These are phyloP conservation scores for Sipha flava DNA, from an alignment of 1,140 invertebrate species.

Conservation along the genomic window DNA sequence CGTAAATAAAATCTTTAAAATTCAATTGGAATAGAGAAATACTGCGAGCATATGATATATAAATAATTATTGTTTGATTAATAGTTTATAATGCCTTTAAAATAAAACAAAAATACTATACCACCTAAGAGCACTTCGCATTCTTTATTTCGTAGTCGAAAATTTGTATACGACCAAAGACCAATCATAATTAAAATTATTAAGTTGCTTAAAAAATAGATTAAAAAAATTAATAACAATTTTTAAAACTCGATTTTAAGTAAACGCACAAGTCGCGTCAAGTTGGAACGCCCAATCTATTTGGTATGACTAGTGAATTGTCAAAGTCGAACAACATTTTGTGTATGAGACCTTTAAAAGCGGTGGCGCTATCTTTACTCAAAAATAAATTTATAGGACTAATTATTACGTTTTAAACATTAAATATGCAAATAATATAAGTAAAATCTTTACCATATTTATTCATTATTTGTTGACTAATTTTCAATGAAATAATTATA, in stretches of 20 bases:
- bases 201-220: neutral
- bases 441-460: too few species aligned
- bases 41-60: too few species aligned
- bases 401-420: too few species aligned
- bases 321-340: neutral
- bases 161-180: conserved; percentile 46
- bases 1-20: too few species aligned
- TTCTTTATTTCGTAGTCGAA: conserved; percentile 42
- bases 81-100: neutral
- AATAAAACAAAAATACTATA: neutral
- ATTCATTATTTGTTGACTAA: too few species aligned
- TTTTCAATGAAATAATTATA: too few species aligned
- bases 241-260: neutral
- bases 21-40: too few species aligned
- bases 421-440: too few species aligned
- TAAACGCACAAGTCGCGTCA: neutral
- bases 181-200: conserved; percentile 43
- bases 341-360: neutral
- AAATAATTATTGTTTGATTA: neutral
- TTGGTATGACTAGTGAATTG: neutral
- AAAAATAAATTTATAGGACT: too few species aligned
- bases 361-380: conserved; percentile 19
- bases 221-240: neutral
- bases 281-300: neutral
- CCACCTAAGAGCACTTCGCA: conserved; percentile 45